phyloP scores from a whole-genome alignment of 2,888 invertebrate species.

The Chymomyza fuscimana region DNA sequence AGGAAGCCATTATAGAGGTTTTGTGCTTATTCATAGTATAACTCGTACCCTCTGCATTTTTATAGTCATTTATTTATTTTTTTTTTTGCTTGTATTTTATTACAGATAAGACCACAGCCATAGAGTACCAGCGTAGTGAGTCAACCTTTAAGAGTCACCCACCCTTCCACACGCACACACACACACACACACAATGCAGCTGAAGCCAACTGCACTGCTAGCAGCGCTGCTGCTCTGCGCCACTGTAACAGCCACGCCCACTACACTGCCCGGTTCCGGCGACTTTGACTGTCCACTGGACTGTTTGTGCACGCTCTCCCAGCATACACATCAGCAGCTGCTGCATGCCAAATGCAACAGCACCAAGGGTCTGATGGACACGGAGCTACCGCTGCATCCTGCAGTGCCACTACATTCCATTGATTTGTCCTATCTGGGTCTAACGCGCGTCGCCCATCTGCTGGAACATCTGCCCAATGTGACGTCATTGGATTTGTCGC shows the following conservation, averaged over 20 bases:
- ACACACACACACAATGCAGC: background rate
- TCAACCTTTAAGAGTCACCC: constrained; percentile 30
- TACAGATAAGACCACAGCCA: constrained; percentile 37
- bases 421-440: constrained; percentile 84
- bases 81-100: constrained; percentile 7
- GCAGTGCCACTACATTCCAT: constrained; percentile 79
- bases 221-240: constrained; percentile 47
- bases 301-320: constrained; percentile 71
- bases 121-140: background rate
- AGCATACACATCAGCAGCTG: constrained; percentile 62
- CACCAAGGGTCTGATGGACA: constrained; percentile 62
- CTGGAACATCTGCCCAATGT: constrained; percentile 83
- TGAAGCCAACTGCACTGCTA: constrained; percentile 23
- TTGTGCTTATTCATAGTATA: background rate
- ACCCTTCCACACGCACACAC: constrained; percentile 4
- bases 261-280: constrained; percentile 10
- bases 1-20: background rate
- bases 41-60: background rate
- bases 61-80: background rate
- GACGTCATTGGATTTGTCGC: constrained; percentile 84
- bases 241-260: constrained; percentile 33
- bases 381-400: constrained; percentile 46
- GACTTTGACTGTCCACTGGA: constrained; percentile 72
- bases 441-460: constrained; percentile 82
- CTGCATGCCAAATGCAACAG: constrained; percentile 78